Evolutionary conservation across 2,113 vertebrate species (phyloP), one percentile per base, ranked within the genome.

Genomic region (Embiotoca jacksoni): DNA sequence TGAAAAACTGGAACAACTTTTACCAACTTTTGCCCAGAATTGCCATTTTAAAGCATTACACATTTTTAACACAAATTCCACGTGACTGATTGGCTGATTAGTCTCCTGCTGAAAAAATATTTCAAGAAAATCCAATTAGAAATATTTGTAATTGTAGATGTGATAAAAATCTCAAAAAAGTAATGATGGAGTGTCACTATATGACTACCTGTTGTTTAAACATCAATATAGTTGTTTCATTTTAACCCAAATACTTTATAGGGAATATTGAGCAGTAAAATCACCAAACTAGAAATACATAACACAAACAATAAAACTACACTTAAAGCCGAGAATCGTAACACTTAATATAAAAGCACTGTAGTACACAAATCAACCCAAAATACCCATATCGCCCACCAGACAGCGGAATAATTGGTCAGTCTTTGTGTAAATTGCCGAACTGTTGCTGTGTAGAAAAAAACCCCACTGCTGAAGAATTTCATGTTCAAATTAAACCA

Each of bases 401-500:
- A 82, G 67, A 67, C 72, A 75, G 35, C 52, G 57, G 57, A 64
- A 46, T 78, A 69, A 73, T 69, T 75, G 62, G 23, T 78, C 73
- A 60, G 41, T 73, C 56, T 56, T 75, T 50, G 49, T 63, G 6
- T 67, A 75, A 67, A 61, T 66, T 31, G 33, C 47, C 57, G 71
- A 76, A 46, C 55, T 86, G 72, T 46, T 75, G 49, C 46, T n/a
- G 75, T 53, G 5, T 30, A 65, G 14, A 30, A 61, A 39, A 36
- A 59, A 23, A 23, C 23, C 23, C 23, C 61, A 50, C 70, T 62
- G 55, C 50, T 71, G 37, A 58, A 75, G 58, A 71, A 58, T 81
- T 79, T 59, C 57, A 69, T 71, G 36, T 78, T 72, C 63, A 82
- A 86, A 79, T 86, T 37, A 65, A 81, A 41, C 36, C 50, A 15